Conservation (phyloP, 35 echinoderm and acorn worm species). For the Ophioderma brevispina region DNA sequence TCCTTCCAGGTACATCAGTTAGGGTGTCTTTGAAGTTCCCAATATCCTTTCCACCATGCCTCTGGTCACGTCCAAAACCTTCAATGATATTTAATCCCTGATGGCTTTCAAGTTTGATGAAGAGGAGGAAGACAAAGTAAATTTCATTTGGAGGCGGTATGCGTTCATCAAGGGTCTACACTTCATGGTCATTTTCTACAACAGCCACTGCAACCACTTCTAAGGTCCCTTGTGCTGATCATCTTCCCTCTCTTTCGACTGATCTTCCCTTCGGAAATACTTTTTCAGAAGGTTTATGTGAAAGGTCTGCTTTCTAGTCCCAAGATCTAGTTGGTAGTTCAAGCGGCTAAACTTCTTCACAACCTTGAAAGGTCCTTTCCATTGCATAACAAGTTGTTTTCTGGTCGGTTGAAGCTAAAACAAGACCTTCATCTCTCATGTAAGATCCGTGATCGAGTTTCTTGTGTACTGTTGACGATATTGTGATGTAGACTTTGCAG, state of each 20-base stretch:
- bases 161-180: no score
- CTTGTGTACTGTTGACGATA: constrained; percentile 22
- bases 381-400: constrained; percentile 72
- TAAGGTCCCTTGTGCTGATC: background rate
- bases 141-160: no score
- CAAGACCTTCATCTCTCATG: constrained; percentile 49
- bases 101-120: background rate
- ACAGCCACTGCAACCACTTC: no score
- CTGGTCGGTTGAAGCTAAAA: constrained; percentile 38
- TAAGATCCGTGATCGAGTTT: constrained; percentile 24
- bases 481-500: constrained; percentile 6
- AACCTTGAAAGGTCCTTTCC: constrained; percentile 52
- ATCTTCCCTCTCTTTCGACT: background rate
- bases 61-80: background rate
- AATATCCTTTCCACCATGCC: background rate
- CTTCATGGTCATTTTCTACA: background rate
- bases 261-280: constrained; percentile 23
- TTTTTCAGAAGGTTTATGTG: constrained; percentile 65
- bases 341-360: constrained; percentile 21
- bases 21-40: constrained; percentile 31
- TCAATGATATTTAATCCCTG: background rate
- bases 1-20: constrained; percentile 54
- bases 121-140: no score
- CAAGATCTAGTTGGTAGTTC: constrained; percentile 49
- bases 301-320: constrained; percentile 24